Base-by-base conservation (phyloP, 2,888 invertebrate species). In the Eristalis tenax region DNA sequence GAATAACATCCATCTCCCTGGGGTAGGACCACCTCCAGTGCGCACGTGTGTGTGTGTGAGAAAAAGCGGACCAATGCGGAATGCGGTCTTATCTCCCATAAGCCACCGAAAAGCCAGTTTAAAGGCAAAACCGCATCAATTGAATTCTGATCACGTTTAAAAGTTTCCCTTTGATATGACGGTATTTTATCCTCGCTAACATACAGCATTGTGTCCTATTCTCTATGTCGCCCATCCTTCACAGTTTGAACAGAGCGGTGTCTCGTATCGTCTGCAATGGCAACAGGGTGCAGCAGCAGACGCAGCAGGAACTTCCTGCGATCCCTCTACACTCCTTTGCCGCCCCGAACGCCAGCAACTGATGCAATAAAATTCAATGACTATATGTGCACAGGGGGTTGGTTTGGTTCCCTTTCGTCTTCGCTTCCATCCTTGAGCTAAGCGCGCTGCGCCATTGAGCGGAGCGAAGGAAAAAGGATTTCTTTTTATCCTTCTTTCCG, bases 91-190 rank as follows among this genome's bases (percentile, higher is more conserved):
- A 87, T 87, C 87, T 79, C 68, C 68, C 80, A 76, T 87, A 87
- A 87, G 50, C 50, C 50, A 83, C 87, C 87, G 83, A 83, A 88
- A 88, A 84, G 88, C 88, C 74, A 88, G 88, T 88, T 88, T 84
- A 88, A 84, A 88, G 77, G 84, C 84, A 84, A 88, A 88, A 84
- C 88, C 88, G 88, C 88, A 88, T 88, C 88, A 88, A 88, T 88
- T 88, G 88, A 88, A 88, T 88, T 88, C 88, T 88, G 88, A 88
- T 88, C 88, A 88, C 88, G 88, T 88, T 88, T 84, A 88, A 88
- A 88, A 88, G 88, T 88, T 88, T 88, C 88, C 70, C 88, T 88
- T 84, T 83, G 87, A 83, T 83, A 88, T 88, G 80, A 84, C 84
- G 83, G 84, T 63, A 84, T 81, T 88, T 80, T 77, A 88, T 81